These are phyloP conservation scores for Botia almorhae DNA, from an alignment of 2,797 vertebrate species.

Conservation along the genomic window DNA sequence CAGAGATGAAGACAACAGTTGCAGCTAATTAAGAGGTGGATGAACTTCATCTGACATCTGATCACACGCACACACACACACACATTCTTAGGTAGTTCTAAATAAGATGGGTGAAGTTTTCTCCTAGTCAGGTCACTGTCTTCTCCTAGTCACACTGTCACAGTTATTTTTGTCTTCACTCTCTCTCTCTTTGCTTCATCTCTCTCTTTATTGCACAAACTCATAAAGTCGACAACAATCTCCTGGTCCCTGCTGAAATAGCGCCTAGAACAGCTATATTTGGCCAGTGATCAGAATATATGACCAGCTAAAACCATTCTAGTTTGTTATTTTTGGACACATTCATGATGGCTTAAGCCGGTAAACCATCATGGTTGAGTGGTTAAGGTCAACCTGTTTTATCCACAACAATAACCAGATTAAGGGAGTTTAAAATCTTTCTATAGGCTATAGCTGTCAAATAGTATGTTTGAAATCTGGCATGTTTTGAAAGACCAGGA, in stretches of 20 bases:
- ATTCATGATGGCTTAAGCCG: not conserved
- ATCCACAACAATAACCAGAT: not conserved
- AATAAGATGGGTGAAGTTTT: not conserved
- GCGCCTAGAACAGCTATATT: not conserved
- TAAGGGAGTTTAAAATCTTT: not conserved
- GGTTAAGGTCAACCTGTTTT: no score
- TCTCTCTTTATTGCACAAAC: not conserved
- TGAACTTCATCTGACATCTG: conserved; percentile 53
- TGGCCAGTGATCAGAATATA: not conserved
- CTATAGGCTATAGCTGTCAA: not conserved
- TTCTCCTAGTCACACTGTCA: not conserved
- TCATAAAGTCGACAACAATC: not conserved
- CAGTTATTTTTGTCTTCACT: not conserved
- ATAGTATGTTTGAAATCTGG: not conserved
- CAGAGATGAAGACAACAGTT: conserved; percentile 61
- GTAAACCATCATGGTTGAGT: not conserved
- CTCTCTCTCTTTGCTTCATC: not conserved
- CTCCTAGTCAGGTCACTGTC: not conserved
- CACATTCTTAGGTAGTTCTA: not conserved
- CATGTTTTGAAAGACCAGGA: no score
- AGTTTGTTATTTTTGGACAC: not conserved
- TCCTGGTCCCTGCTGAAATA: not conserved
- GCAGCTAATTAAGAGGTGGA: conserved; percentile 65
- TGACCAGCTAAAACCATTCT: not conserved
- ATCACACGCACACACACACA: conserved; percentile 25